A percentile compares a stretch with the other conserved stretches of the same genome.
Conservation (phyloP, 2,888 invertebrate genomes). For the Agrotis puta region DNA sequence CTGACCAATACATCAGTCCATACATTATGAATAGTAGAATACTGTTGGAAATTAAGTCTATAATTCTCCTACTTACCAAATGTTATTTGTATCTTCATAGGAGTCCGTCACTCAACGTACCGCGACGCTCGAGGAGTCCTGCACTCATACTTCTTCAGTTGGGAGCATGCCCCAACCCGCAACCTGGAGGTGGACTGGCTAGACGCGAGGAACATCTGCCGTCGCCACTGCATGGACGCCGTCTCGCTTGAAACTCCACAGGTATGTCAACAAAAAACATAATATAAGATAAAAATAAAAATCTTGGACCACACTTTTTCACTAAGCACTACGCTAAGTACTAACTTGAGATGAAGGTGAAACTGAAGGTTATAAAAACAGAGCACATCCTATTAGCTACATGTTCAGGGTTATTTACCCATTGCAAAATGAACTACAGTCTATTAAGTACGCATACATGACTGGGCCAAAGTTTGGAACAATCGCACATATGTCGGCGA, state of each 20-base stretch:
- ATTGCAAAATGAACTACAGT: slow-evolving; percentile 34
- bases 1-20: background rate
- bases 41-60: background rate
- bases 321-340: no score
- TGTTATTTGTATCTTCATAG: slow-evolving; percentile 80
- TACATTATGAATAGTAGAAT: no score
- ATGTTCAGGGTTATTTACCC: slow-evolving; percentile 36
- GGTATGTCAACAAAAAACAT: slow-evolving; percentile 73
- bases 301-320: background rate
- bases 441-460: slow-evolving; percentile 26
- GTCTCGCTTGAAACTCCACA: slow-evolving; percentile 97
- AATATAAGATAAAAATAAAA: background rate
- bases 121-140: slow-evolving; percentile 96
- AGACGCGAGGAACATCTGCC: slow-evolving; percentile 97
- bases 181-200: slow-evolving; percentile 97
- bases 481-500: slow-evolving; percentile 51
- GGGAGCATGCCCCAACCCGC: slow-evolving; percentile 96
- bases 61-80: slow-evolving; percentile 7
- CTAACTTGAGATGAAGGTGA: slow-evolving; percentile 21
- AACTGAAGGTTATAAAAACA: slow-evolving; percentile 38
- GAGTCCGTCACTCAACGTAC: slow-evolving; percentile 96
- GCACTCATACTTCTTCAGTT: slow-evolving; percentile 98
- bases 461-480: slow-evolving; percentile 47
- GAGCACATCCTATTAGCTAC: slow-evolving; percentile 34
- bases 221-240: slow-evolving; percentile 98